Evolutionary conservation across 2,113 vertebrate species (phyloP), one percentile per base, ranked within the genome.

Genomic region (Otis tarda): DNA sequence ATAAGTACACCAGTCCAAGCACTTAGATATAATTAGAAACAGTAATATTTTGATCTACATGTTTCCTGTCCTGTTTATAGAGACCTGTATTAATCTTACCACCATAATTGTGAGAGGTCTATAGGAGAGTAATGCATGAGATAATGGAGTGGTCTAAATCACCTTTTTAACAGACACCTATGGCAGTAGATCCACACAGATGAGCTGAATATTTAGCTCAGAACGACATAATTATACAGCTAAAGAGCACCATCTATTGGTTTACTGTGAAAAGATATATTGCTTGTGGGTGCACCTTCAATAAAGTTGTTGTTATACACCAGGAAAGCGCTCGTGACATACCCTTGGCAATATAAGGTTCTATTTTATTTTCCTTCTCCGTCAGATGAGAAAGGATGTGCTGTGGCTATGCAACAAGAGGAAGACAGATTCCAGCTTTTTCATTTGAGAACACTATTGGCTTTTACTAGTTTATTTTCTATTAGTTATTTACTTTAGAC

Each of bases 191-290:
- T 37, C 27, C 57, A 37, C 60, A 23, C 15, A 23, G 6, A n/a
- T 2, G 27, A 83, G 33, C 35, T 78, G 43, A 90, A 45, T 49
- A 61, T 80, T 83, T 94, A 65, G 9, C 25, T 60, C 35, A 57
- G 39, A 87, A 57, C 82, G 68, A 33, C 47, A 45, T 92, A 92
- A 95, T 90, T 89, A 82, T 35, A 60, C 77, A 95, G 94, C 74
- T 91, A 93, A 96, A 96, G 73, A 94, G 91, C 96, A 92, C 95
- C 96, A 95, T 97, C 95, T 96, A 47, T 96, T 82, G 95, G 90
- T 43, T 56, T 81, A 19, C 18, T 81, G 17, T 61, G 78, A 67
- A 89, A 90, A 88, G 31, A 61, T n/a, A 4, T 22, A 37, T 78
- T 3, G 1, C 27, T 67, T 74, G 23, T 63, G 28, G 28, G 75